Conservation (phyloP, 2,113 vertebrate species). For the Nanorana parkeri region DNA sequence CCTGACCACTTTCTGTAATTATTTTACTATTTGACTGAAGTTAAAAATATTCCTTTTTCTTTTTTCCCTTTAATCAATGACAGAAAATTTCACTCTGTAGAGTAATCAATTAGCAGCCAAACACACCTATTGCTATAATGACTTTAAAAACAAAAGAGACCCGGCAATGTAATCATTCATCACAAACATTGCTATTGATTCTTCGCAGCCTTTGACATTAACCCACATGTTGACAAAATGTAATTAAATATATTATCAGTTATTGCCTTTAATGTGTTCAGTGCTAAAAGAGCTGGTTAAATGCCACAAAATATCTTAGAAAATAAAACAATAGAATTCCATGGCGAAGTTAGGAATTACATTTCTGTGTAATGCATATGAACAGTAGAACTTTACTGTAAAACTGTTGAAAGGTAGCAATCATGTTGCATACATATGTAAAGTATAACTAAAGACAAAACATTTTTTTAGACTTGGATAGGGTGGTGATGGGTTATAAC, state of each 20-base stretch:
- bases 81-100: conserved; percentile 49
- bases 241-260: conserved; percentile 58
- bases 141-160: conserved; percentile 54
- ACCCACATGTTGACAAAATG: conserved; percentile 34
- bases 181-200: conserved; percentile 53
- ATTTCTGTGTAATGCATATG: too few relatives aligned
- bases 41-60: conserved; percentile 47
- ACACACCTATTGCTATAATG: conserved; percentile 57
- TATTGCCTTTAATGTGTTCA: conserved; percentile 38
- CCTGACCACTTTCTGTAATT: conserved; percentile 47
- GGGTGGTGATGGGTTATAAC: too few relatives aligned
- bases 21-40: conserved; percentile 55
- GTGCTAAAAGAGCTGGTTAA: not conserved
- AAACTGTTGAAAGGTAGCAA: conserved; percentile 18
- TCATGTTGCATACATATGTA: too few relatives aligned
- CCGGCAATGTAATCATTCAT: conserved; percentile 51
- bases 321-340: too few relatives aligned
- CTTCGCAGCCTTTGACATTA: conserved; percentile 36
- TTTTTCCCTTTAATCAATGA: conserved; percentile 50
- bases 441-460: too few relatives aligned
- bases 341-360: too few relatives aligned
- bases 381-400: not conserved
- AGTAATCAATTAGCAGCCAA: conserved; percentile 54
- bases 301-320: not conserved
- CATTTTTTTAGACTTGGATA: too few relatives aligned